These are phyloP conservation scores for Tuberolachnus salignus DNA, from an alignment of 2,888 invertebrate species.

Conservation along the genomic window DNA sequence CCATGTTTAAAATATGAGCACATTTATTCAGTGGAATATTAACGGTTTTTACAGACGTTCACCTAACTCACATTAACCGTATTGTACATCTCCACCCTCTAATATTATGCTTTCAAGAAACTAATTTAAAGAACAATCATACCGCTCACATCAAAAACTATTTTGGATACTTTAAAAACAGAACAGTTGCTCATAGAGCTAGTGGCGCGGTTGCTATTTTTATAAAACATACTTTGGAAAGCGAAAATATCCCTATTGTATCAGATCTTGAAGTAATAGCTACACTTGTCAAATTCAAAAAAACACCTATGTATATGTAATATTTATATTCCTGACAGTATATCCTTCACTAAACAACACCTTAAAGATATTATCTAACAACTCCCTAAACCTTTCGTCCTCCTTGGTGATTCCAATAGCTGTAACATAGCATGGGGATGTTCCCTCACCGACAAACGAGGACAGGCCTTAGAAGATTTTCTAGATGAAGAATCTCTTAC, in stretches of 20 bases:
- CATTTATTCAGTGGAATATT: conserved; percentile 16
- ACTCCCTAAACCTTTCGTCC: not conserved
- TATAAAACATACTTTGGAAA: too few species aligned
- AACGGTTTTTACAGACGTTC: conserved; percentile 19
- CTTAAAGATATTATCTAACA: not conserved
- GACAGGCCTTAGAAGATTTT: not conserved
- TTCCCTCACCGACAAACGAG: not conserved
- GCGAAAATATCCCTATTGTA: too few species aligned
- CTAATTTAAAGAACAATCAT: conserved; percentile 1
- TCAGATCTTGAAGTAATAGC: not conserved
- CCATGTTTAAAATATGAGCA: not conserved
- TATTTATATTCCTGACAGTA: not conserved
- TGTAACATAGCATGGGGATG: not conserved
- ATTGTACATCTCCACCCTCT: not conserved
- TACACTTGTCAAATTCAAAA: not conserved
- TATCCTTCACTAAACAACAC: not conserved
- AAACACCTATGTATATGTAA: not conserved
- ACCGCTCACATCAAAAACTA: not conserved
- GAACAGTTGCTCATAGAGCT: not conserved
- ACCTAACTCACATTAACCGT: not conserved
- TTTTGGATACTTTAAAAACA: not conserved
- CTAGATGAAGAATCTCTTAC: not conserved
- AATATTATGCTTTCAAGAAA: conserved; percentile 20
- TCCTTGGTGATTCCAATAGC: not conserved
- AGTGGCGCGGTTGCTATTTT: not conserved